Evolutionary conservation across 30 jellyfish, hydroid and myxozoan genomes (phyloP), one percentile per base, ranked within the genome.

Genomic region (Cassiopea andromeda): DNA sequence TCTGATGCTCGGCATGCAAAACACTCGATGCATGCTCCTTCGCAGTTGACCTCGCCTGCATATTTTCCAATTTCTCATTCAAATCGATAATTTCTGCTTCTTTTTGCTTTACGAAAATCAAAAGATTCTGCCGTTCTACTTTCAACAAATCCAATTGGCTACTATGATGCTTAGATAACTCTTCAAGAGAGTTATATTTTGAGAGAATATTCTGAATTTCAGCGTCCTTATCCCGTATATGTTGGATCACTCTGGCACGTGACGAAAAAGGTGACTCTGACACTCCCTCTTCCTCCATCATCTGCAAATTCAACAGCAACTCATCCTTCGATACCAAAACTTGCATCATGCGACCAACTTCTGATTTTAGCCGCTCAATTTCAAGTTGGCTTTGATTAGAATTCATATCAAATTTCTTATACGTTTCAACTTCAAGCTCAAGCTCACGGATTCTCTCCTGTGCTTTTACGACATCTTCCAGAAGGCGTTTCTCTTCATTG

Each of bases 1-100:
- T 84, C 59, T 84, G 94, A 78, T 91, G 97, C 74, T 91, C 97
- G 18, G 85, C 50, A 78, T 91, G 97, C 78, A 91, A 46, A 15
- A 91, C 89, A 13, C 91, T 50, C 48, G 97, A 91, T 19, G 97
- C 97, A 45, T 85, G 94, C 16, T 84, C 97, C 90, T 91, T 91
- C 8, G 97, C 97, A 59, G 49, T 81, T 9, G 97, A 76, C 77
- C 97, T 78, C 80, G 97, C 93, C 46, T 84, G 80, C 44, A 78
- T 77, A 61, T 84, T 91, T 49, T 91, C 97, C 44, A 91, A 66
- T 59, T 83, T 78, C 80, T 88, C 98, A 46, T 69, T 93, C 93
- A 92, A 83, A 83, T 91, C 97, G 66, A 72, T 79, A 93, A 84
- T 80, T 57, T 85, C 98, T 59, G 60, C 97, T 69, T 78, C 94